These are phyloP conservation scores for Aleiodes sp. DNA, from an alignment of 1,140 invertebrate genomes.

Conservation along the genomic window DNA sequence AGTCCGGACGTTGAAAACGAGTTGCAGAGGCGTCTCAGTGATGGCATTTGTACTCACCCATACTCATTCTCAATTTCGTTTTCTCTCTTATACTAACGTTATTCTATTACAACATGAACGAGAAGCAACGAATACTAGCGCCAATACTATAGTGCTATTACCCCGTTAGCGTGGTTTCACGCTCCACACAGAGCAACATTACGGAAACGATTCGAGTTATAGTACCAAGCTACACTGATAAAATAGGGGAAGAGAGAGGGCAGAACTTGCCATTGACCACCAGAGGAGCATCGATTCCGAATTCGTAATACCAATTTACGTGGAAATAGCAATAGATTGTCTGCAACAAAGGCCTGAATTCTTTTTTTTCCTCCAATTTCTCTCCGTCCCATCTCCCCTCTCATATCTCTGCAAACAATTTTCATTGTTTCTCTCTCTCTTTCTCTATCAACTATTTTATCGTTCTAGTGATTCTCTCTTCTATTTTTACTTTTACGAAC, in stretches of 20 bases:
- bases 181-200: constrained; percentile 3
- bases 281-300: background rate
- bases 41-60: background rate
- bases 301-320: background rate
- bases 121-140: no score
- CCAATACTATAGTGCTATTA: background rate
- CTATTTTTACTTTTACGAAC: no score
- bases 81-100: background rate
- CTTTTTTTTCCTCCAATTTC: no score
- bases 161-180: constrained; percentile 11
- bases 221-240: background rate
- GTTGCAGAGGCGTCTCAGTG: constrained; percentile 7
- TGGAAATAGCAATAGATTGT: background rate
- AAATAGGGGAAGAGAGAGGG: background rate
- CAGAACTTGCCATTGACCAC: constrained; percentile 13
- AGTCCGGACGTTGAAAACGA: background rate
- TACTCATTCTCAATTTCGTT: background rate
- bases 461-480: no score
- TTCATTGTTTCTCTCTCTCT: no score
- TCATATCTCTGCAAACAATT: no score
- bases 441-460: no score
- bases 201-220: constrained; percentile 22
- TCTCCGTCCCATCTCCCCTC: no score
- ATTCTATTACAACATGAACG: background rate
- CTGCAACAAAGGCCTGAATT: no score